These are phyloP conservation scores for Dasysyrphus tricinctus DNA, from an alignment of 2,888 invertebrate species.

Conservation along the genomic window DNA sequence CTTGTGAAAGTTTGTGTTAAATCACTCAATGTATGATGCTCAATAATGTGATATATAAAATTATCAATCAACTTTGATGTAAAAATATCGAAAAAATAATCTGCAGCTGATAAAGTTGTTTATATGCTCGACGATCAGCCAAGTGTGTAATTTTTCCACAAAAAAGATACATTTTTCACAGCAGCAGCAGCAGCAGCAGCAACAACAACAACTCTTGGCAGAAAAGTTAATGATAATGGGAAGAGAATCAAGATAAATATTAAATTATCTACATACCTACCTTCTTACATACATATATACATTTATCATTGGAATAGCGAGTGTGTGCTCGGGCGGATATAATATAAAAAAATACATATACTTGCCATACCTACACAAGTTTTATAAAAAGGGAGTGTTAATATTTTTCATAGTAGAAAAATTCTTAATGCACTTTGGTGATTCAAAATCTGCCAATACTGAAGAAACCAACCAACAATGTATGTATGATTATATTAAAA, in stretches of 20 bases:
- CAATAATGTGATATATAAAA: constrained; percentile 37
- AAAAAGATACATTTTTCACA: constrained; percentile 43
- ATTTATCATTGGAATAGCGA: constrained; percentile 13
- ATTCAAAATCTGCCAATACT: not conserved
- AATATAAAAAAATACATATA: constrained; percentile 17
- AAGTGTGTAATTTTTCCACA: constrained; percentile 43
- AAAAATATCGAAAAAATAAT: constrained; percentile 38
- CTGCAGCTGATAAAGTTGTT: constrained; percentile 46
- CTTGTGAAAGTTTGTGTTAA: constrained; percentile 25
- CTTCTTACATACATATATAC: not conserved
- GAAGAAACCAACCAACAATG: constrained; percentile 30
- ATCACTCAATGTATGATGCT: not conserved
- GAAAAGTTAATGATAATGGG: constrained; percentile 9
- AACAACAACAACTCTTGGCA: constrained; percentile 1
- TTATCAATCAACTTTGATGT: constrained; percentile 38
- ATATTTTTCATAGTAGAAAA: constrained; percentile 36
- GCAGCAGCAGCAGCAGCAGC: constrained; percentile 16
- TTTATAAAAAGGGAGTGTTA: constrained; percentile 40
- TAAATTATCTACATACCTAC: constrained; percentile 27
- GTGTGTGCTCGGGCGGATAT: constrained; percentile 12
- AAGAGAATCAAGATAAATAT: constrained; percentile 54
- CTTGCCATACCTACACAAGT: not conserved
- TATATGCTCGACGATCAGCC: constrained; percentile 40
- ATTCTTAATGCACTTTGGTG: constrained; percentile 13
- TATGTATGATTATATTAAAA: constrained; percentile 36